A percentile compares a stretch with the other conserved stretches of the same genome.
Conservation (phyloP, 2,888 invertebrate genomes). For the Drosophila rellima region DNA sequence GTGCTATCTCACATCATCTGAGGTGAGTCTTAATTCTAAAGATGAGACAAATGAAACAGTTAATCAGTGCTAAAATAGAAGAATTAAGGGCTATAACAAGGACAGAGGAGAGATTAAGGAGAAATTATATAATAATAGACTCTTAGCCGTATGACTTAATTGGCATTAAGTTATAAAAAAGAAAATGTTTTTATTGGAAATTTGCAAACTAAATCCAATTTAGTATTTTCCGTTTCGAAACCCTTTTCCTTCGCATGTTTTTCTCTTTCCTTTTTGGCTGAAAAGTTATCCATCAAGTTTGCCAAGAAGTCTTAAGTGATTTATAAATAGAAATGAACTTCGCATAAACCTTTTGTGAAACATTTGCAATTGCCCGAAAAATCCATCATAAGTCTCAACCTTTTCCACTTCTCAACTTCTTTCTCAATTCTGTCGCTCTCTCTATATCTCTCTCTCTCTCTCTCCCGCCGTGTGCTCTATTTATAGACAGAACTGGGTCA, state of each 20-base stretch:
- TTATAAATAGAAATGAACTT: slow-evolving; percentile 56
- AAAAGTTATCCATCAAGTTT: slow-evolving; percentile 37
- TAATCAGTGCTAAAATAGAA: too few species aligned
- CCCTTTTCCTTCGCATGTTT: background rate
- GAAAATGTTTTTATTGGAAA: too few species aligned
- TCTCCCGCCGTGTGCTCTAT: slow-evolving; percentile 53
- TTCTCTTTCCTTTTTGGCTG: background rate
- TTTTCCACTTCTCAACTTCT: slow-evolving; percentile 1
- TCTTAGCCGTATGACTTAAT: too few species aligned
- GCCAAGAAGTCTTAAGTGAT: slow-evolving; percentile 35
- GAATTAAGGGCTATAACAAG: too few species aligned
- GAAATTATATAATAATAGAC: too few species aligned
- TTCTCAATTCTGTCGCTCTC: slow-evolving; percentile 13
- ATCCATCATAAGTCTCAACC: slow-evolving; percentile 41
- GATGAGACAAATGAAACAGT: too few species aligned
- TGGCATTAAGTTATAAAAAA: too few species aligned
- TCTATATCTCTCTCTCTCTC: background rate
- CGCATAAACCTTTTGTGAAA: slow-evolving; percentile 34
- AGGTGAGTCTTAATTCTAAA: slow-evolving; percentile 89
- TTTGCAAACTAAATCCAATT: too few species aligned
- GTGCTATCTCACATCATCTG: slow-evolving; percentile 97
- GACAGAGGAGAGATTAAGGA: too few species aligned
- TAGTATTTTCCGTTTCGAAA: background rate
- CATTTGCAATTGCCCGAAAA: slow-evolving; percentile 30
- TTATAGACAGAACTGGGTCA: slow-evolving; percentile 73